phyloP scores from a whole-genome alignment of 1,140 invertebrate genomes.

The Drosophila lowei region DNA sequence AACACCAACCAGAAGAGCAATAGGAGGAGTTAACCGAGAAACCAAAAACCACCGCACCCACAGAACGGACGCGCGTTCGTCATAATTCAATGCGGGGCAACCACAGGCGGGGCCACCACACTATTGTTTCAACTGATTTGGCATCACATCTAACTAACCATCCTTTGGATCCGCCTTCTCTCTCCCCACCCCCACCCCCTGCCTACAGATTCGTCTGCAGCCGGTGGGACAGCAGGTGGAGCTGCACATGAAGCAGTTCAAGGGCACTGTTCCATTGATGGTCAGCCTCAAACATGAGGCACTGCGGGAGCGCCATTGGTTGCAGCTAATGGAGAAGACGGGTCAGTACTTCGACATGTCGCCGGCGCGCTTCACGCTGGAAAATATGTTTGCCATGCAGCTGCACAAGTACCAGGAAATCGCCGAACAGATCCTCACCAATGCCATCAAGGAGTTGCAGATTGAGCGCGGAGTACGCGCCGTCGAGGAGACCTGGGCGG shows the following conservation, averaged over 20 bases:
- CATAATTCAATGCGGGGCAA: slow-evolving; percentile 68
- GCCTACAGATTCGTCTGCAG: slow-evolving; percentile 83
- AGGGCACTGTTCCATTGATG: slow-evolving; percentile 93
- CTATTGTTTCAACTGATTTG: slow-evolving; percentile 79
- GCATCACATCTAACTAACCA: slow-evolving; percentile 58
- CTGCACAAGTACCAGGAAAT: slow-evolving; percentile 92
- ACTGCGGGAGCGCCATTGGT: slow-evolving; percentile 94
- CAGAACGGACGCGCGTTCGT: slow-evolving; percentile 53
- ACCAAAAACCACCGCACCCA: slow-evolving; percentile 41
- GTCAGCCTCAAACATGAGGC: slow-evolving; percentile 95
- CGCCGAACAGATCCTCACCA: slow-evolving; percentile 92
- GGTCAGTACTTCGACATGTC: slow-evolving; percentile 92
- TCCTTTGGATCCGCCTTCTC: background rate
- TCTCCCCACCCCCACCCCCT: background rate
- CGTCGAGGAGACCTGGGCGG: slow-evolving; percentile 89
- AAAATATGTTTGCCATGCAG: slow-evolving; percentile 96
- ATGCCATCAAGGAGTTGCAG: slow-evolving; percentile 93
- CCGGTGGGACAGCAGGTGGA: slow-evolving; percentile 88
- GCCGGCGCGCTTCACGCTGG: slow-evolving; percentile 92
- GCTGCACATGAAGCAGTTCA: slow-evolving; percentile 93
- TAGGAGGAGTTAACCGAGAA: slow-evolving; percentile 15
- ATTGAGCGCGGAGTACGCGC: slow-evolving; percentile 94
- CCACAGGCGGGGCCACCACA: slow-evolving; percentile 56
- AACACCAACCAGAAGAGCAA: too few relatives aligned
- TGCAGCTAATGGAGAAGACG: slow-evolving; percentile 93